These are phyloP conservation scores for Drosophila asahinai DNA, from an alignment of 1,140 invertebrate species.

Conservation along the genomic window DNA sequence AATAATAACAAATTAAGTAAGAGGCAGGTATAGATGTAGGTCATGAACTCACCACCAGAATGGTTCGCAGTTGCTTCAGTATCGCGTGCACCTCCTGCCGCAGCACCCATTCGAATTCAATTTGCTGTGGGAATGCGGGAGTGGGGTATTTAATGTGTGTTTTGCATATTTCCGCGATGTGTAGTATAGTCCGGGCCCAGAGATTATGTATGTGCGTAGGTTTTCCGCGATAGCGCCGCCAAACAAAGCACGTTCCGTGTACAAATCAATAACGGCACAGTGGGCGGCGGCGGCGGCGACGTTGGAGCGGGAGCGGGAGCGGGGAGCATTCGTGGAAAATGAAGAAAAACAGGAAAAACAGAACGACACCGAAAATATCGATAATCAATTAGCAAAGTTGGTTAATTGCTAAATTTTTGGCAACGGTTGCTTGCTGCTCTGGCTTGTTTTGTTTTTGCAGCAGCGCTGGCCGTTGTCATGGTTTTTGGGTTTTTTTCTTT, in stretches of 20 bases:
- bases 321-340: slow-evolving; percentile 19
- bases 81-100: slow-evolving; percentile 95
- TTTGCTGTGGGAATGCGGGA: slow-evolving; percentile 89
- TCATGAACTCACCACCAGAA: slow-evolving; percentile 89
- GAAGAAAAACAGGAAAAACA: slow-evolving; percentile 46
- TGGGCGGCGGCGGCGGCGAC: slow-evolving; percentile 27
- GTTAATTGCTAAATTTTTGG: slow-evolving; percentile 42
- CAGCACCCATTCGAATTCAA: slow-evolving; percentile 97
- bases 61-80: slow-evolving; percentile 92
- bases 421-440: slow-evolving; percentile 1
- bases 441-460: slow-evolving; percentile 9
- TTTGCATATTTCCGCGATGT: slow-evolving; percentile 59
- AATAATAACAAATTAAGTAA: too few species aligned
- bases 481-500: slow-evolving; percentile 32
- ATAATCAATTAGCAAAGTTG: slow-evolving; percentile 50
- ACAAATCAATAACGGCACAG: slow-evolving; percentile 75
- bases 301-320: slow-evolving; percentile 20
- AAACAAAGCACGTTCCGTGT: slow-evolving; percentile 79
- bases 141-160: slow-evolving; percentile 8
- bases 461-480: slow-evolving; percentile 35
- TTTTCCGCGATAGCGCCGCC: slow-evolving; percentile 48
- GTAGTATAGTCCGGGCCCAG: slow-evolving; percentile 53
- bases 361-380: slow-evolving; percentile 57
- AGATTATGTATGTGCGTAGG: slow-evolving; percentile 37
- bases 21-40: slow-evolving; percentile 19